Evolutionary conservation across 2,797 vertebrate genomes (phyloP).

Genomic region (Morus bassanus): DNA sequence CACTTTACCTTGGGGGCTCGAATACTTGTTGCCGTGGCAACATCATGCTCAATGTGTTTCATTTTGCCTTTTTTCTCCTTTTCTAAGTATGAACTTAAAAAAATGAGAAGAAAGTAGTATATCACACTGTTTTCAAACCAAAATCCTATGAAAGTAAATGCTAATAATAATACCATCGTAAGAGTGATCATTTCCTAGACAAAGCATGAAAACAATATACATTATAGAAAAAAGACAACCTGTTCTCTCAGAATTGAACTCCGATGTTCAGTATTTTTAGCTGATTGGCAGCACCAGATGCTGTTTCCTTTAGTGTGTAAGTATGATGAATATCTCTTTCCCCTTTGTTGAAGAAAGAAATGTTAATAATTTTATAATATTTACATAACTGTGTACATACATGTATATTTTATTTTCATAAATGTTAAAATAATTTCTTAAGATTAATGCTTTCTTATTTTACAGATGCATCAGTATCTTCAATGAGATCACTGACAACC

Average conservation of each 20-base stretch:
- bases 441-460: not conserved
- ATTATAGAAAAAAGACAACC: not conserved
- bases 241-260: not conserved
- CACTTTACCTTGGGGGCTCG: slow-evolving; percentile 39
- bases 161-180: not conserved
- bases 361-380: not conserved
- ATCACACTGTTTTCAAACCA: not conserved
- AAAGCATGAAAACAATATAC: not conserved
- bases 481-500: not conserved
- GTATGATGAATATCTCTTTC: not conserved
- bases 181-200: not conserved
- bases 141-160: not conserved
- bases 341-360: not conserved
- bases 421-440: not conserved
- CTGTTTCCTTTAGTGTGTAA: not conserved
- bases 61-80: slow-evolving; percentile 22
- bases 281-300: not conserved
- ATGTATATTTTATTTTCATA: not conserved
- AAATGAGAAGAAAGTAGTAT: not conserved
- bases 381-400: not conserved
- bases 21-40: slow-evolving; percentile 62
- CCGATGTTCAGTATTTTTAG: not conserved
- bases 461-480: not conserved
- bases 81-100: not conserved
- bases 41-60: slow-evolving; percentile 11